Evolutionary conservation across 2,113 vertebrate species (phyloP).

Genomic region (Gulo gulo): DNA sequence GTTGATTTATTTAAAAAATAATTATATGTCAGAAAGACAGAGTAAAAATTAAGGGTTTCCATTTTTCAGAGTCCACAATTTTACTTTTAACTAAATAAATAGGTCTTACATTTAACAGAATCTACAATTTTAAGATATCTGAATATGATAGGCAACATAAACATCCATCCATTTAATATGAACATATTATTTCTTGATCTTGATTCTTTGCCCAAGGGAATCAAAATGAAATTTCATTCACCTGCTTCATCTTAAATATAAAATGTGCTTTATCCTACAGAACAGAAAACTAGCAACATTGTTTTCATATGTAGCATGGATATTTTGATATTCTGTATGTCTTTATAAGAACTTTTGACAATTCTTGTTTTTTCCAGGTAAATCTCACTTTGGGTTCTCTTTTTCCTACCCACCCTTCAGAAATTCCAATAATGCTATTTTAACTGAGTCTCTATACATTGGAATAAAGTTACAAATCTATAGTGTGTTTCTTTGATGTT

Average conservation of each 20-base stretch:
- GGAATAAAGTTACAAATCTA: constrained; percentile 24
- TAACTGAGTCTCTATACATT: constrained; percentile 22
- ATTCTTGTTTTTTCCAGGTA: background rate
- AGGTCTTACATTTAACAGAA: background rate
- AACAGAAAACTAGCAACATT: background rate
- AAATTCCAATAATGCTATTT: constrained; percentile 4
- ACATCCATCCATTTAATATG: background rate
- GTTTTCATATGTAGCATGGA: background rate
- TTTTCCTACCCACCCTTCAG: background rate
- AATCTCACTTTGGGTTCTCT: background rate
- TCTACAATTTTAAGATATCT: background rate
- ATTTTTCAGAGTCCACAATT: background rate
- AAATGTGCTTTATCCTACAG: background rate
- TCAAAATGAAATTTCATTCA: background rate
- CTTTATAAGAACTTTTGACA: background rate
- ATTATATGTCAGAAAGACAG: background rate
- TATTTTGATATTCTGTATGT: background rate
- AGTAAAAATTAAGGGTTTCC: background rate
- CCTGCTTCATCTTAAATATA: background rate
- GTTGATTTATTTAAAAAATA: background rate
- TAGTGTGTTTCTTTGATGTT: constrained; percentile 62
- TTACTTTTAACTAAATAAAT: background rate
- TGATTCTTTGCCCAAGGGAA: background rate
- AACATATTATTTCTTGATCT: background rate
- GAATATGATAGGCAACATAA: background rate